Evolutionary conservation across 2,888 invertebrate species (phyloP).

Genomic region (Tridacna gigas): DNA sequence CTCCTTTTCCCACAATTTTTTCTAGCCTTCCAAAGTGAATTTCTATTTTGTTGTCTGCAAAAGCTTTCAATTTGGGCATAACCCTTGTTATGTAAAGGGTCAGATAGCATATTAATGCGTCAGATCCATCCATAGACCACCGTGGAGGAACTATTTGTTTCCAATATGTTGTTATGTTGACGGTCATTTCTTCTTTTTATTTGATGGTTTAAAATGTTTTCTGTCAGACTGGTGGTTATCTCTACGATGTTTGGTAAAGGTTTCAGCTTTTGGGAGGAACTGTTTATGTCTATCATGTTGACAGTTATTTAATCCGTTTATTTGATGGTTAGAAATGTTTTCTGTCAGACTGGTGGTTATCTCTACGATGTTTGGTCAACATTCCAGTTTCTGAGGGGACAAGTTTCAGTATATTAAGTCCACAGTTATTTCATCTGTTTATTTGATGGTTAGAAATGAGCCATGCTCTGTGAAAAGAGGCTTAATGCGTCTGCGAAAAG

Average conservation of each 20-base stretch:
- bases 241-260: constrained; percentile 25
- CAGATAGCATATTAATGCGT: too few species aligned
- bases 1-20: too few species aligned
- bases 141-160: too few species aligned
- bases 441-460: too few species aligned
- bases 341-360: neutral
- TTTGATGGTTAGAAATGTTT: constrained; percentile 1
- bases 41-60: too few species aligned
- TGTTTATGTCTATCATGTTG: neutral
- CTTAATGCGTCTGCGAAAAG: too few species aligned
- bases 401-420: too few species aligned
- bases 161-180: neutral
- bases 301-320: neutral
- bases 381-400: constrained; percentile 44
- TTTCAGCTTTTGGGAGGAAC: neutral
- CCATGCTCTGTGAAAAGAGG: too few species aligned
- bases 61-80: too few species aligned
- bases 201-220: neutral
- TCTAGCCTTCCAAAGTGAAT: too few species aligned
- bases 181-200: neutral
- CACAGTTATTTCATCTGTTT: neutral
- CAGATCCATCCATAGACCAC: too few species aligned
- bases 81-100: too few species aligned
- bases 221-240: neutral
- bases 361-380: constrained; percentile 27